Base-by-base conservation (phyloP, 2,888 invertebrate species). In the Pyrocoelia pectoralis region DNA sequence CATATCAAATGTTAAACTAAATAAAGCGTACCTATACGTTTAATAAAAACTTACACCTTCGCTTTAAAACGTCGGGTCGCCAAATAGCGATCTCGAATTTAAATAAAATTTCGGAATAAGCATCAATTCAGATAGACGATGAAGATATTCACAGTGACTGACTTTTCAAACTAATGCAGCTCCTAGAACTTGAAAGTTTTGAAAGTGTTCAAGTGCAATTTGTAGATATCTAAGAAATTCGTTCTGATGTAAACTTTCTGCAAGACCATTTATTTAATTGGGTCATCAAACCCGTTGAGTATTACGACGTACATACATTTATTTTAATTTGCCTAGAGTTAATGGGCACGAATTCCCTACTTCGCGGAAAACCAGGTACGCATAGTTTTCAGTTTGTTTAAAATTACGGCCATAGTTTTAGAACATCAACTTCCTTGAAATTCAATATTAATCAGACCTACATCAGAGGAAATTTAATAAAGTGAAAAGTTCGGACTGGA, bases 381-480 rank as follows among this genome's bases (percentile, higher is more conserved):
- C 74, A 75, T 74, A 74, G 71, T 74, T 75, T 68, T 68, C 63
- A 65, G 70, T 69, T 71, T 72, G 74, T 72, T 73, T 67, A 67
- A 70, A 72, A 49, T 76, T 74, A 76, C 71, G 72, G 72, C 71
- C 76, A 76, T 76, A 76, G 75, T 76, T 76, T 72, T 67, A 66
- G 68, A 65, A 73, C 75, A 74, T 73, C 74, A 74, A 70, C 68
- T 73, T 72, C 73, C 72, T 69, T 70, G 70, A 72, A 72, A 68
- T 65, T 72, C 68, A 66, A 67, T 73, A 77, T 77, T 76, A 77
- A 76, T 76, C 75, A 76, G 72, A 76, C 75, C 75, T 75, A 73
- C 74, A 72, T 75, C 73, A 71, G 65, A 52, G 65, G 65, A 67
- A 65, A 68, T 70, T 70, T 69, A 71, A 68, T 63, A 67, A 66